These are phyloP conservation scores for Tenthredo amoena DNA, from an alignment of 2,888 invertebrate species.

Conservation along the genomic window DNA sequence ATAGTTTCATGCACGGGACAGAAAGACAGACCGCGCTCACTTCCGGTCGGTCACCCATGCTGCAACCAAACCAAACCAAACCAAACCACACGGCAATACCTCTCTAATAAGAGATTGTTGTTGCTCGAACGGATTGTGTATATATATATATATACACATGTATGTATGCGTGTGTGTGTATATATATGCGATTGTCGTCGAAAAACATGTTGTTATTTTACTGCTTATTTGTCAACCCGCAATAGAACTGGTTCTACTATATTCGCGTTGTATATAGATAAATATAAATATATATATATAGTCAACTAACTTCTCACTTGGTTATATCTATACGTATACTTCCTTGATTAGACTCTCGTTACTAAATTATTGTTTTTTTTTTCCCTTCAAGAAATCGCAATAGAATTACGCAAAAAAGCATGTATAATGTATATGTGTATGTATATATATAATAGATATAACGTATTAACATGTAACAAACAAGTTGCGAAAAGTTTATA, in stretches of 20 bases:
- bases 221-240: not conserved
- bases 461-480: not conserved
- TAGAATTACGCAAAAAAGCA: not conserved
- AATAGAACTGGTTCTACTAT: not conserved
- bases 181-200: not conserved
- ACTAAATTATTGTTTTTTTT: not conserved
- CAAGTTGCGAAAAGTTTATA: not conserved
- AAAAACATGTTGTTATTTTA: not conserved
- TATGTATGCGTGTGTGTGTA: not conserved
- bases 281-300: not conserved
- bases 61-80: not conserved
- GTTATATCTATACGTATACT: not conserved
- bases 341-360: not conserved
- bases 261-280: not conserved
- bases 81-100: not conserved
- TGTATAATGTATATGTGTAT: not conserved
- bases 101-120: not conserved
- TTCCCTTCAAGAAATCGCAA: not conserved
- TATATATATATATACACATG: not conserved
- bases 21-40: not conserved
- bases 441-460: not conserved
- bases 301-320: not conserved
- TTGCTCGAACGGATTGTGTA: not conserved
- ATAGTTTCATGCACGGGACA: not conserved
- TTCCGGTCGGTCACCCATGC: not conserved